Evolutionary conservation across 2,113 vertebrate genomes (phyloP), one percentile per base, ranked within the genome.

Genomic region (Silurus asotus): DNA sequence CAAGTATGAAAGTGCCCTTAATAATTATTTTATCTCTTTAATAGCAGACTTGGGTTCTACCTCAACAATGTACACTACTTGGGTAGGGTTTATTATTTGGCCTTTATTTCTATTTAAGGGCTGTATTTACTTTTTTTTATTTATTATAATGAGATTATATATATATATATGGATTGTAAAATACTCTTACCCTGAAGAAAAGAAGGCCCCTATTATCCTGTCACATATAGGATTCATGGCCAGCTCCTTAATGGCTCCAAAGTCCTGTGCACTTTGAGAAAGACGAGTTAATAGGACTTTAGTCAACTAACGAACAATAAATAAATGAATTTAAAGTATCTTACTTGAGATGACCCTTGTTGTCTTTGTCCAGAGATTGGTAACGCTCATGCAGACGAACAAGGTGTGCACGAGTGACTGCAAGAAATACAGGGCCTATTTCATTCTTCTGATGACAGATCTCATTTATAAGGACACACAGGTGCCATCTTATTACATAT

Each of bases 191-290:
- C 93, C 93, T 0, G 93, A 82, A 1, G 91, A 83, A 89, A 96
- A 96, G 87, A 97, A 97, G 53, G 94, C 94, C 0, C 92, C 87
- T 72, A 96, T 93, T 86, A 97, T 96, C 67, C 94, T 87, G 69
- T 95, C 96, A 37, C 94, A 93, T 19, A 97, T 92, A 0, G 96
- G 96, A 62, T 97, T 97, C 87, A 94, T 74, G 0, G 94, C 94
- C 87, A 97, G 77, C 23, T 91, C 91, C 19, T 89, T 91, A 0
- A 97, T 91, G 0, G 87, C 89, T 74, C 84, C 93, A 4, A 97
- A 94, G 61, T 97, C 96, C 5, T 90, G 2, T 0, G 89, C 92
- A 80, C 96, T 96, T 87, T 10, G 17, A 81, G 11, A 82, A 56
- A 56, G 72, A 3, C 0, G 81, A 10, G 51, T 58, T 81, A 20